A percentile compares a stretch with the other conserved stretches of the same genome.
Evolutionary conservation across 35 echinoderm and acorn worm species (phyloP).

Genomic region (Lytechinus variegatus): DNA sequence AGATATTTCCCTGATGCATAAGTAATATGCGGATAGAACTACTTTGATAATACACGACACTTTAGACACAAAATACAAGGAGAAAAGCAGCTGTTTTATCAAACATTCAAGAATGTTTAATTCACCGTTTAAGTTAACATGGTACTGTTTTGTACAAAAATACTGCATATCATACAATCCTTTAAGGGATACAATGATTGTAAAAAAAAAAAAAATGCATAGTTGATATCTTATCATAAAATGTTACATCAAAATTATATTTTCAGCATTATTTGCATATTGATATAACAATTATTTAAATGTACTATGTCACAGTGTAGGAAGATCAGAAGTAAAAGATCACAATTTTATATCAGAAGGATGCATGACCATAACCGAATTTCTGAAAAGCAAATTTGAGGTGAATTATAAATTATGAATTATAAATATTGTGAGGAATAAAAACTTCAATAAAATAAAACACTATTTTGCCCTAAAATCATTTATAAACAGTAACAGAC

Average conservation of each 20-base stretch:
- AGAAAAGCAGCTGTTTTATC: neutral
- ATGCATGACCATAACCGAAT: neutral
- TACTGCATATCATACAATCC: neutral
- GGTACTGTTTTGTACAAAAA: constrained; percentile 19
- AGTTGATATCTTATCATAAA: no score
- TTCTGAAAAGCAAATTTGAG: neutral
- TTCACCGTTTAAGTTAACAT: constrained; percentile 3
- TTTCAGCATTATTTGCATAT: no score
- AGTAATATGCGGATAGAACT: neutral
- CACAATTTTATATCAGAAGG: no score
- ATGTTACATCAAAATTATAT: no score
- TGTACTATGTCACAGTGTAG: no score
- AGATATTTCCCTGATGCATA: neutral
- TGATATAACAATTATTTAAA: no score
- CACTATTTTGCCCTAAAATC: neutral
- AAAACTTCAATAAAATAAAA: neutral
- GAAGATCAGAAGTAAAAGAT: no score
- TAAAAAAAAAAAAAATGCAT: neutral
- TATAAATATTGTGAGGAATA: neutral
- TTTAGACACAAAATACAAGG: neutral
- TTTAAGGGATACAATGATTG: neutral
- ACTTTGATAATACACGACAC: neutral
- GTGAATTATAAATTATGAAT: neutral
- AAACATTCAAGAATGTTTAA: constrained; percentile 7
- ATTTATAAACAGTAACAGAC: no score